Evolutionary conservation across 2,113 vertebrate genomes (phyloP), one percentile per base, ranked within the genome.

Genomic region (Mormyrus iriodes): DNA sequence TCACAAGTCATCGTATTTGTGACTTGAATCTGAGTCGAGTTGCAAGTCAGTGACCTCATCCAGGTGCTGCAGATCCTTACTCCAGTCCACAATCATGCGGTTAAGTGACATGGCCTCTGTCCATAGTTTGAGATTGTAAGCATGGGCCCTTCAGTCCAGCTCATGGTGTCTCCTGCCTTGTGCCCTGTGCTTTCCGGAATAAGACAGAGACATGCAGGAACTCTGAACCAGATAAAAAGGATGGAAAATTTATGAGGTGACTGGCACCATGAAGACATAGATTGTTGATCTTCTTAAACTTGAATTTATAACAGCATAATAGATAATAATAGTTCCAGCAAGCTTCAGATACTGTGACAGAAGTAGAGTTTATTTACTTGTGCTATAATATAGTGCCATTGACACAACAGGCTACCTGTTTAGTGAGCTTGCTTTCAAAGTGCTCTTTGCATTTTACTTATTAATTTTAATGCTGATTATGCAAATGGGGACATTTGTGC

Each of bases 391-490:
- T 19, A 79, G 35, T 42, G 15, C 73, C 13, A 17, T 42, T 42
- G 17, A 79, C 17, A 8, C 31, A 19, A 79, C 17, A 79, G 73
- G 17, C 31, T 79, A 79, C 73, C 73, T 79, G 73, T 79, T 79
- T 79, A 79, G 73, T 35, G 31, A 79, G 35, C 13, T 79, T 42
- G 15, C 73, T 79, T 79, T 27, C n/a, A 79, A 79, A 79, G 42
- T 17, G 39, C 73, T 79, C 73, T 79, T 79, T 19, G 73, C 73
- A 42, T 79, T 79, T 35, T 44, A 46, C 88, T 88, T 88, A 49
- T 51, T 82, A 88, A 17, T 42, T 82, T 53, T 52, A 51, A 52
- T 88, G 27, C 6, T 88, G 79, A 88, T 88, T 82, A 88, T 52
- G 86, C 31, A 89, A 44, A 89, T 31, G 39, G 84, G 52, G 9